A percentile compares a stretch with the other conserved stretches of the same genome.
Conservation (phyloP, 1,140 invertebrate genomes). For the Euglossa dilemma region DNA sequence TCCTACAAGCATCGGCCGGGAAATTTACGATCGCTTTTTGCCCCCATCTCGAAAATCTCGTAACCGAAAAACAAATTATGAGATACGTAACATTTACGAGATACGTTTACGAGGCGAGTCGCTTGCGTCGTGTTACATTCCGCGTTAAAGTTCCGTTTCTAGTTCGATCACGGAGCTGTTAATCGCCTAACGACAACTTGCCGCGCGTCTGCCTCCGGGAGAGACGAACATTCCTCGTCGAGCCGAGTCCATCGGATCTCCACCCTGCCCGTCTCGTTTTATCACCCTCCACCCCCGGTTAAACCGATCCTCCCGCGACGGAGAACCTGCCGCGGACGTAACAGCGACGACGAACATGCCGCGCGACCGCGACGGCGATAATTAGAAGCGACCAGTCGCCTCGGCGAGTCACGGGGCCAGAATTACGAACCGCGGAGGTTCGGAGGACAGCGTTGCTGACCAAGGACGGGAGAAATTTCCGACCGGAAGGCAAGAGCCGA, state of each 20-base stretch:
- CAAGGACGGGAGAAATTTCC: slow-evolving; percentile 57
- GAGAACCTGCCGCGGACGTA: neutral
- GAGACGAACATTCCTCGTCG: too few species aligned
- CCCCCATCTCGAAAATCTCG: neutral
- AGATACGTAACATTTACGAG: neutral
- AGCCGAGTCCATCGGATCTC: too few species aligned
- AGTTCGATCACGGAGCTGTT: neutral
- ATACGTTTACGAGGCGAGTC: neutral
- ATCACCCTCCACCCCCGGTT: too few species aligned
- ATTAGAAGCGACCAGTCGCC: slow-evolving; percentile 35
- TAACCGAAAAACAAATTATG: slow-evolving; percentile 2
- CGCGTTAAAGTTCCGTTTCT: neutral
- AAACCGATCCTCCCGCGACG: neutral
- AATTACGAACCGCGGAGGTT: slow-evolving; percentile 43
- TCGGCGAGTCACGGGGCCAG: neutral
- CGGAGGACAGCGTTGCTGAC: slow-evolving; percentile 36
- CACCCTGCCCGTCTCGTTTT: too few species aligned
- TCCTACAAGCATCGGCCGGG: neutral
- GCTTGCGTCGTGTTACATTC: neutral
- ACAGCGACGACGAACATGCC: neutral
- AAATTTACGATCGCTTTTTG: slow-evolving; percentile 31
- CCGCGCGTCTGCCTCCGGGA: neutral
- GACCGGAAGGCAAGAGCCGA: slow-evolving; percentile 28
- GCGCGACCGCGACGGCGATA: slow-evolving; percentile 38
- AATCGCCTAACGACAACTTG: neutral